Evolutionary conservation across 2,888 invertebrate species (phyloP).

Genomic region (Empis livida): DNA sequence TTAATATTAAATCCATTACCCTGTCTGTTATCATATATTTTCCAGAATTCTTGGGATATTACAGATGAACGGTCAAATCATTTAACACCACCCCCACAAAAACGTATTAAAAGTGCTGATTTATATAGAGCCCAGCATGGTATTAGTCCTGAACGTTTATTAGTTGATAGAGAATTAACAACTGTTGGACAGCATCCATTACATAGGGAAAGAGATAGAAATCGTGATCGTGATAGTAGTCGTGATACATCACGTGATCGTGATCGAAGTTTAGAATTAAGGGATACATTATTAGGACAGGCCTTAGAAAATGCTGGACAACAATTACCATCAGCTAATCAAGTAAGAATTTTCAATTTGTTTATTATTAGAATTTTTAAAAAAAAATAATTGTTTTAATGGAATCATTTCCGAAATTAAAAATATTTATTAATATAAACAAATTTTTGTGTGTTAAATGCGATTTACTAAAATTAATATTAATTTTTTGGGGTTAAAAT

Average conservation of each 20-base stretch:
- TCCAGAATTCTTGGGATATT: constrained; percentile 44
- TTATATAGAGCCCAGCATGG: constrained; percentile 50
- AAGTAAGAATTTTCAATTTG: constrained; percentile 6
- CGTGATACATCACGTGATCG: constrained; percentile 20
- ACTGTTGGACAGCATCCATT: constrained; percentile 17
- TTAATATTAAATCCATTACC: too few relatives aligned
- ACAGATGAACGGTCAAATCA: constrained; percentile 42
- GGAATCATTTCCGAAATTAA: too few relatives aligned
- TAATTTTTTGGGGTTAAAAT: too few relatives aligned
- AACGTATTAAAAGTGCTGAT: constrained; percentile 56
- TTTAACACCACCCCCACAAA: constrained; percentile 48
- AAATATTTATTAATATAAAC: too few relatives aligned
- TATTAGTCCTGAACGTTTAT: constrained; percentile 33
- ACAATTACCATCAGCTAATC: constrained; percentile 34
- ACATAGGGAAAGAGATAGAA: constrained; percentile 15
- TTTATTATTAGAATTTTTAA: background rate
- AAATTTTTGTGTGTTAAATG: too few relatives aligned
- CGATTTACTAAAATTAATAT: too few relatives aligned
- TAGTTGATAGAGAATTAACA: constrained; percentile 34
- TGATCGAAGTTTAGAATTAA: constrained; percentile 48
- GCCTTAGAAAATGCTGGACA: constrained; percentile 56
- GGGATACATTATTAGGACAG: constrained; percentile 61
- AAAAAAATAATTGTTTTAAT: too few relatives aligned
- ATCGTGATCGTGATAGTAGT: constrained; percentile 14
- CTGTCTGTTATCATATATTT: background rate